Evolutionary conservation across 2,888 invertebrate species (phyloP), one percentile per base, ranked within the genome.

Genomic region (Osmoderma eremita): DNA sequence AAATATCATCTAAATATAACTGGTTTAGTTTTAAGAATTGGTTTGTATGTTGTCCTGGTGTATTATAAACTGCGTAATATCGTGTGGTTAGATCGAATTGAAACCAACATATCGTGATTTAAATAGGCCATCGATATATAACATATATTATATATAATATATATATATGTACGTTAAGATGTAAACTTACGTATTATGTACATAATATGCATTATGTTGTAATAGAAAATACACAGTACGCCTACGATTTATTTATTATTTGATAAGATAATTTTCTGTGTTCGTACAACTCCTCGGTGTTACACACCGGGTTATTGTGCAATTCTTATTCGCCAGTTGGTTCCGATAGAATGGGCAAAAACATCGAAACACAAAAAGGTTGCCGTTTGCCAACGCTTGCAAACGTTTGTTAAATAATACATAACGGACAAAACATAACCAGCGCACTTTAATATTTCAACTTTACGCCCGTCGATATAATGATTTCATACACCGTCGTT

Each of bases 271-370:
- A 24, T 24, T 56, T 41, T 18, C 65, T 62, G 61, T 65, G 71
- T 70, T 67, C 73, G 73, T 67, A 63, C 53, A 41, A 22, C 51
- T 56, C 22, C 50, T 50, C 24, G 24, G 30, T 53, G 17, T 36
- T 36, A n/a, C 53, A 38, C 30, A 30, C 30, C 30, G 30, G 15
- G 8, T 30, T 53, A 53, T 53, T 58, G 58, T 58, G 58, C 45
- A 58, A 58, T 58, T 30, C 58, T 58, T 58, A 12, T 17, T 24
- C 58, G 51, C 53, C 30, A 42, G 38, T 75, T 72, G 30, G 74
- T 79, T 78, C 78, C 78, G 78, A 77, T 76, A 78, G 73, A 78
- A 75, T 74, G 75, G 72, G 68, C 70, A 73, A 75, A 74, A 15
- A 24, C 50, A 73, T 30, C 30, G 74, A 73, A 75, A 74, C 71